phyloP scores from a whole-genome alignment of 2,888 invertebrate genomes.

The Philonicus albiceps region DNA sequence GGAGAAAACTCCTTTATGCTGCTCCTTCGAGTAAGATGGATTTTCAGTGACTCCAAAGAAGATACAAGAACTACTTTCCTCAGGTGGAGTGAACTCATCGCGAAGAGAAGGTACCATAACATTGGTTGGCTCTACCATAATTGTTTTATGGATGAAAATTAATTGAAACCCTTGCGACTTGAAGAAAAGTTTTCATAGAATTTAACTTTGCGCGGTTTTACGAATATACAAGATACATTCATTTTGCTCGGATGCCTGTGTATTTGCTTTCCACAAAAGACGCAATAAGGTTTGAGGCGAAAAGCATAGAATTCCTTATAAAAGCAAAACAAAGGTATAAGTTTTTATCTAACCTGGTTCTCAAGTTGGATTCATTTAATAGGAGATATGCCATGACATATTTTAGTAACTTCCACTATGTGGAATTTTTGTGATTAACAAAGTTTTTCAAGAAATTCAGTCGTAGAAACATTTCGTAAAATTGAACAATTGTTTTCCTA shows the following conservation, averaged over 20 bases:
- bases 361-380: not conserved
- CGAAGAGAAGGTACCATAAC: not conserved
- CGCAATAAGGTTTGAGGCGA: not conserved
- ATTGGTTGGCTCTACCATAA: not conserved
- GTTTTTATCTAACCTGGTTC: not conserved
- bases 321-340: not conserved
- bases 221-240: not conserved
- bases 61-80: not conserved
- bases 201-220: not conserved
- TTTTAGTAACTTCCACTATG: not conserved
- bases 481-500: not conserved
- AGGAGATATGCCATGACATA: not conserved
- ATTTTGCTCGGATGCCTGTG: not conserved
- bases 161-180: not conserved
- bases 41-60: not conserved
- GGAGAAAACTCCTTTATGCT: not conserved
- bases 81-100: not conserved
- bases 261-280: not conserved
- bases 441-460: not conserved
- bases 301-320: not conserved
- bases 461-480: not conserved
- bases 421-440: not conserved
- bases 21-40: not conserved
- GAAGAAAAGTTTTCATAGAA: not conserved
- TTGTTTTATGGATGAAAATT: constrained; percentile 15